These are phyloP conservation scores for Enteromius thamalakanensis DNA, from an alignment of 2,797 vertebrate species.

Conservation along the genomic window DNA sequence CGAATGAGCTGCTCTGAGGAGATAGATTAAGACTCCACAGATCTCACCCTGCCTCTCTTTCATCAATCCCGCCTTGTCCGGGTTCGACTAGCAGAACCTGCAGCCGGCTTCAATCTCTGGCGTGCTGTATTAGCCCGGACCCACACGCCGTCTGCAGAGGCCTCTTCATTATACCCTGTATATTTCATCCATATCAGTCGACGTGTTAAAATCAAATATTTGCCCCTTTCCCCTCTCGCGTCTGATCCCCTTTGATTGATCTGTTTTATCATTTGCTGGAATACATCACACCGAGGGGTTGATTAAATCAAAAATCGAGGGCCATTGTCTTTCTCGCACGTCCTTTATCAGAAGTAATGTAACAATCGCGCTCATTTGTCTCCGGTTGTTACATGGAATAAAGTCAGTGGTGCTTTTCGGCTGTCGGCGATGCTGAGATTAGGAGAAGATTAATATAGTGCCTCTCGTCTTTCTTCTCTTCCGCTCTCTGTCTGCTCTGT, in stretches of 20 bases:
- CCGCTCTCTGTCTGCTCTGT: conserved; percentile 73
- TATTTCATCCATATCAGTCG: conserved; percentile 41
- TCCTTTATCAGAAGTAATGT: conserved; percentile 86
- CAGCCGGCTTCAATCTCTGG: conserved; percentile 85
- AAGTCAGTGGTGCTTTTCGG: conserved; percentile 81
- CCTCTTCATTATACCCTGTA: conserved; percentile 31
- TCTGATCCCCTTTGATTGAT: conserved; percentile 87
- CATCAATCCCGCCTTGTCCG: conserved; percentile 66
- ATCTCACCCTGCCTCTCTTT: conserved; percentile 82
- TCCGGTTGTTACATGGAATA: conserved; percentile 88
- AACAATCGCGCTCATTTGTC: conserved; percentile 83
- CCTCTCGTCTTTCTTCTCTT: conserved; percentile 77
- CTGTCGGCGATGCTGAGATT: conserved; percentile 78
- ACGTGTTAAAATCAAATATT: conserved; percentile 74
- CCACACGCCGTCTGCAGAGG: neutral
- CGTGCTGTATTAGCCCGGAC: conserved; percentile 49
- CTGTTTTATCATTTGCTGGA: conserved; percentile 89
- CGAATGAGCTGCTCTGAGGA: conserved; percentile 94
- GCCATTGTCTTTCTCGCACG: conserved; percentile 84
- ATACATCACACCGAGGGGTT: conserved; percentile 83
- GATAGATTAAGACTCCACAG: conserved; percentile 98
- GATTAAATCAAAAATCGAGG: conserved; percentile 95
- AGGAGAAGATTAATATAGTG: conserved; percentile 87
- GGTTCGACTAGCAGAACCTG: conserved; percentile 64
- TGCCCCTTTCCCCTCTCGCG: conserved; percentile 66